Conservation (phyloP, 92 coral and sea anemone species). For the Porites rus region DNA sequence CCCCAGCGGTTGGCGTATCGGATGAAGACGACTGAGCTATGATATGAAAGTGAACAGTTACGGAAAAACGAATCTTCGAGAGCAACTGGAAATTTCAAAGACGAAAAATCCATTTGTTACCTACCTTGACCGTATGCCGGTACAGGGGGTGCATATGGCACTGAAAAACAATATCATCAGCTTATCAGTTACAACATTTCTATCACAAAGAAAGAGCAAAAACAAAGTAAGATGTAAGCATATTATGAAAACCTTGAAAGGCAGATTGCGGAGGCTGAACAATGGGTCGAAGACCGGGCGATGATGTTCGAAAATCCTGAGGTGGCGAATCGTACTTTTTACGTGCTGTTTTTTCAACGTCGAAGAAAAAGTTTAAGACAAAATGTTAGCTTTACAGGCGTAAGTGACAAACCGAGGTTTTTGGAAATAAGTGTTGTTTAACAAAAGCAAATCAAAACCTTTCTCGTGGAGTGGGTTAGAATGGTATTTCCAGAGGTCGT, state of each 20-base stretch:
- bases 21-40: too few species aligned
- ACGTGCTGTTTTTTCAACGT: not conserved
- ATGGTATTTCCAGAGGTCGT: slow-evolving; percentile 67
- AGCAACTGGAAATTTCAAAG: not conserved
- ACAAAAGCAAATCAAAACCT: slow-evolving; percentile 50
- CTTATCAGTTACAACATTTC: not conserved
- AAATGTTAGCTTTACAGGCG: not conserved
- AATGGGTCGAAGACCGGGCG: slow-evolving; percentile 22
- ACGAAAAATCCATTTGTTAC: not conserved
- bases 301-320: not conserved
- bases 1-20: too few species aligned
- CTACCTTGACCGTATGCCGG: slow-evolving; percentile 35
- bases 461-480: slow-evolving; percentile 53
- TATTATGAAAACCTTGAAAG: slow-evolving; percentile 27
- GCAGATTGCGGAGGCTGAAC: slow-evolving; percentile 22
- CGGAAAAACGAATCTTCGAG: not conserved
- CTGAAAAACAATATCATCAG: slow-evolving; percentile 6
- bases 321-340: slow-evolving; percentile 18
- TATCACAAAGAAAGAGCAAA: not conserved
- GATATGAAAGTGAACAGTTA: too few species aligned
- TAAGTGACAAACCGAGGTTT: not conserved
- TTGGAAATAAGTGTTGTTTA: not conserved
- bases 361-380: not conserved
- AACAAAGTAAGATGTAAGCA: not conserved
- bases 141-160: slow-evolving; percentile 26